phyloP scores from a whole-genome alignment of 23 tunicate species.

The Botrylloides violaceus region DNA sequence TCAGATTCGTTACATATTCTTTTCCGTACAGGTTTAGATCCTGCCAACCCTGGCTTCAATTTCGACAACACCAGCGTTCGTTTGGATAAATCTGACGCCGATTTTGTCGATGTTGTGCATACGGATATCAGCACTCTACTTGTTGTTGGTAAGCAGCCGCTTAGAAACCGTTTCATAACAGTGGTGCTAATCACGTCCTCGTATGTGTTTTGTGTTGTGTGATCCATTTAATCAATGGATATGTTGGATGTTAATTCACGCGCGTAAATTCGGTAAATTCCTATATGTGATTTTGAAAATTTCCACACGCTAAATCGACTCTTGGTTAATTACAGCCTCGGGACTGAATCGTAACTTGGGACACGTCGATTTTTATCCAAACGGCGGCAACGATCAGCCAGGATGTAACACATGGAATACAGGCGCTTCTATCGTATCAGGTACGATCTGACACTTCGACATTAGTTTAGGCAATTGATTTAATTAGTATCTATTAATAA shows the following conservation, averaged over 20 bases:
- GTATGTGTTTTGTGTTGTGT: too few species aligned
- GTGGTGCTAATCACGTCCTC: too few species aligned
- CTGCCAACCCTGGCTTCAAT: constrained; percentile 87
- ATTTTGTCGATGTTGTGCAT: constrained; percentile 85
- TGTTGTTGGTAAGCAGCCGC: constrained; percentile 51
- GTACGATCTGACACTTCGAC: too few species aligned
- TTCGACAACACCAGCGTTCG: constrained; percentile 59
- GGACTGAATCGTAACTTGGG: constrained; percentile 83
- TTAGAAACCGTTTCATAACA: too few species aligned
- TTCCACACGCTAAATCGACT: too few species aligned
- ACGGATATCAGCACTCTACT: constrained; percentile 73
- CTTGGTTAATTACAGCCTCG: constrained; percentile 60
- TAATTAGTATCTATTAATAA: too few species aligned
- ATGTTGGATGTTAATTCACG: too few species aligned
- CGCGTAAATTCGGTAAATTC: too few species aligned
- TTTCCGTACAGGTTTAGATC: constrained; percentile 47
- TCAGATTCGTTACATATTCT: neutral
- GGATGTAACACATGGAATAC: constrained; percentile 56
- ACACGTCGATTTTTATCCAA: constrained; percentile 82
- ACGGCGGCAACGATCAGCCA: constrained; percentile 79
- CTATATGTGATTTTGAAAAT: too few species aligned
- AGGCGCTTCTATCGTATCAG: constrained; percentile 22
- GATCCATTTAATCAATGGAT: too few species aligned
- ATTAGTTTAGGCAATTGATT: too few species aligned
- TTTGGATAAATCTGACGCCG: constrained; percentile 65